Conservation (phyloP, 2,888 invertebrate genomes). For the Parascotia fuliginaria region DNA sequence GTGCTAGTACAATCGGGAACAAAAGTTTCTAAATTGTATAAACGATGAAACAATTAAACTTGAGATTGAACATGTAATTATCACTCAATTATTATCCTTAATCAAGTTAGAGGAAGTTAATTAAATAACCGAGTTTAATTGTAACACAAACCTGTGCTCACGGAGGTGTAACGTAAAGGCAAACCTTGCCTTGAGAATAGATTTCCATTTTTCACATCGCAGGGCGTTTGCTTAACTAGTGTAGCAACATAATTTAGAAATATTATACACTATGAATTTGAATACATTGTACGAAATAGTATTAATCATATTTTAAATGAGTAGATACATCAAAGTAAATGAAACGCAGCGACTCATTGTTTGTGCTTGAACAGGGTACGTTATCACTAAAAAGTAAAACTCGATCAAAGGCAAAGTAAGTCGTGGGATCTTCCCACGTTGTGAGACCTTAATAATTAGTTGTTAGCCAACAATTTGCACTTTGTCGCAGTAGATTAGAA, state of each 20-base stretch:
- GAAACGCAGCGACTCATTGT: constrained; percentile 61
- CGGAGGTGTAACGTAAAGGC: constrained; percentile 63
- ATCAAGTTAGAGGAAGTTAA: constrained; percentile 63
- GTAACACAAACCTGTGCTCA: constrained; percentile 65
- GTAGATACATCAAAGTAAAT: constrained; percentile 48
- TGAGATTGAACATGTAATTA: constrained; percentile 26
- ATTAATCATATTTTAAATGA: constrained; percentile 54
- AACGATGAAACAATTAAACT: constrained; percentile 1
- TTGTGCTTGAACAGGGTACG: constrained; percentile 50
- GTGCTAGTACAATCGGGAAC: background rate
- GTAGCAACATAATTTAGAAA: constrained; percentile 54
- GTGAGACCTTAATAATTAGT: constrained; percentile 61
- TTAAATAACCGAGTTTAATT: constrained; percentile 67
- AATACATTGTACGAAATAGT: constrained; percentile 53
- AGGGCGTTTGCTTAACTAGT: constrained; percentile 66
- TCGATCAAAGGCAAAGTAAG: constrained; percentile 59
- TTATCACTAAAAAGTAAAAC: constrained; percentile 71
- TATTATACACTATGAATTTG: constrained; percentile 38
- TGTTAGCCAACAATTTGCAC: constrained; percentile 69
- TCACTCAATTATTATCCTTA: constrained; percentile 42
- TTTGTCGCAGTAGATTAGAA: constrained; percentile 52
- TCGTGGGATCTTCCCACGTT: constrained; percentile 80
- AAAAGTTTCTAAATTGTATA: background rate
- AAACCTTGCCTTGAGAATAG: constrained; percentile 74
- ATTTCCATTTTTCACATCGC: constrained; percentile 69